A percentile compares a stretch with the other conserved stretches of the same genome.
phyloP scores from a whole-genome alignment of 2,888 invertebrate species.

The Anodontia alba region DNA sequence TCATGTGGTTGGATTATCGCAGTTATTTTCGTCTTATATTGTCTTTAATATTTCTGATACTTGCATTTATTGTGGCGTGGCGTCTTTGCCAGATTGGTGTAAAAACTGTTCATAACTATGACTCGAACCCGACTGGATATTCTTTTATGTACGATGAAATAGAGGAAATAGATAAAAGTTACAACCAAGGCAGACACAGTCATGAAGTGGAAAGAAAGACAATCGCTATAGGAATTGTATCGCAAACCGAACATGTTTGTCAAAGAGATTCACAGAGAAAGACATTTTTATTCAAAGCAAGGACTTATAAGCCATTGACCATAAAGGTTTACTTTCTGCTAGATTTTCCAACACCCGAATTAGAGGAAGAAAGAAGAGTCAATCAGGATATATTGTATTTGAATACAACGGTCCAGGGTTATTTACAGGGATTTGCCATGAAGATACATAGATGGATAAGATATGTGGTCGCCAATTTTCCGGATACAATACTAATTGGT shows the following conservation, averaged over 20 bases:
- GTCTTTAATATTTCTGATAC: too few species aligned
- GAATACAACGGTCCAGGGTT: background rate
- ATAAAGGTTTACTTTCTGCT: slow-evolving; percentile 5
- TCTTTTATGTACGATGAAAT: too few species aligned
- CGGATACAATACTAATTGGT: background rate
- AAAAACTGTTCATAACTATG: too few species aligned
- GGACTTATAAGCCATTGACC: background rate
- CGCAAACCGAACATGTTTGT: background rate
- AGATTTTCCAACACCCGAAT: background rate
- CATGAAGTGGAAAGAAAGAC: too few species aligned
- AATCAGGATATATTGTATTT: background rate
- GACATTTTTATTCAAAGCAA: background rate
- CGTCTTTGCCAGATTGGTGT: too few species aligned
- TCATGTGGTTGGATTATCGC: too few species aligned
- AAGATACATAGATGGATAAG: background rate
- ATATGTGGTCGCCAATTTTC: background rate
- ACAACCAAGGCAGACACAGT: too few species aligned
- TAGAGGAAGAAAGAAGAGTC: background rate
- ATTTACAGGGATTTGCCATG: background rate
- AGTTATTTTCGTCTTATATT: too few species aligned
- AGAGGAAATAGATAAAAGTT: too few species aligned
- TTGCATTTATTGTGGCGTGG: too few species aligned
- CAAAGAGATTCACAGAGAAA: background rate
- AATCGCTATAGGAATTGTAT: background rate
- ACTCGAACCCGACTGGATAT: too few species aligned